Base-by-base conservation (phyloP, 2,113 vertebrate species). In the Picathartes gymnocephalus region DNA sequence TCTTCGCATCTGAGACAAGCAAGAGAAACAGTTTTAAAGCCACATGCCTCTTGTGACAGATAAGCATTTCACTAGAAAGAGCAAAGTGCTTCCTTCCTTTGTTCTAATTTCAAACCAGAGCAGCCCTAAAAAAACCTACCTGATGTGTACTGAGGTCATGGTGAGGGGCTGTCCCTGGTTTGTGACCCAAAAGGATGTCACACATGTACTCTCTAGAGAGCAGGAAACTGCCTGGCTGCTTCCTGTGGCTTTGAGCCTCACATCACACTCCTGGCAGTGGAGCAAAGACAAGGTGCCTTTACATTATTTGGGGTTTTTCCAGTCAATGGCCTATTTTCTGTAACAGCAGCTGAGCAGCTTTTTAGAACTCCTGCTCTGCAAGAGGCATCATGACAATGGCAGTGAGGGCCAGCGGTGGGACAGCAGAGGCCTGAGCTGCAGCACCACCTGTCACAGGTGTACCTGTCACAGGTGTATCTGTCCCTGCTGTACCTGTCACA, bases 61-160 rank as follows among this genome's bases (percentile, higher is more conserved):
- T 78, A 91, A 94, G 50, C 72, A 84, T 81, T 97, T 96, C 89
- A 93, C 66, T 96, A 92, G 93, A 96, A 93, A 91, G 91, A 96
- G 79, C 72, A 60, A 79, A 92, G 37, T 70, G 60, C 87, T 97
- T 97, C 93, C 97, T 97, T 95, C 94, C 95, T 97, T 77, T 92
- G 95, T 47, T 92, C 93, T 92, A 83, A 91, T 92, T 98, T 93
- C 83, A 93, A 94, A 86, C 60, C 85, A 71, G 60, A 78, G 65
- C 82, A 74, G 56, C 23, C 47, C 83, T 53, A 80, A 79, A 77
- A 69, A 88, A 85, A 3, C 1, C 71, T 11, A 27, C 81, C 77
- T 96, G 92, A 54, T 78, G 31, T 44, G 15, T 24, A 23, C 85
- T 78, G 94, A 92, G 88, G 90, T 90, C 74, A 92, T 39, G 56